Conservation (phyloP, 2,888 invertebrate genomes). For the Scaptomyza tumidula region DNA sequence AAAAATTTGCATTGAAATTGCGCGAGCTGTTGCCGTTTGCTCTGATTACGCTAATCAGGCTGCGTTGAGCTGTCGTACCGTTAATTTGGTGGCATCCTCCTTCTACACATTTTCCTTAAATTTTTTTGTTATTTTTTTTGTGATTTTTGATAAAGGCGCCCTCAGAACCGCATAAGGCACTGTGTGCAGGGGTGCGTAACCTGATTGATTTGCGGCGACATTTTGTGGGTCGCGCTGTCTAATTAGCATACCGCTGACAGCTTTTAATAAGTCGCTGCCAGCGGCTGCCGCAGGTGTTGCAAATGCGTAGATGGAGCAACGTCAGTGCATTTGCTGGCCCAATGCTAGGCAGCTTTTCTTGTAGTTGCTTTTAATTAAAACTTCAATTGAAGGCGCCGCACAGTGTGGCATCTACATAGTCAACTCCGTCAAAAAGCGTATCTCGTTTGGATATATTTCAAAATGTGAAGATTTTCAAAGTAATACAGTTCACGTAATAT, state of each 20-base stretch:
- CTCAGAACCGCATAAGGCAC: not conserved
- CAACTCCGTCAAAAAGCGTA: not conserved
- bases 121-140: slow-evolving; percentile 1
- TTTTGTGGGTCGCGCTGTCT: slow-evolving; percentile 43
- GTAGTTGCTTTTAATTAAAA: slow-evolving; percentile 81
- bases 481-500: too few relatives aligned
- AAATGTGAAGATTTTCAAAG: too few relatives aligned
- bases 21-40: slow-evolving; percentile 38
- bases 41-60: slow-evolving; percentile 68
- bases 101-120: not conserved
- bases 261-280: slow-evolving; percentile 62
- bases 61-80: slow-evolving; percentile 25
- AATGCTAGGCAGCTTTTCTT: slow-evolving; percentile 21
- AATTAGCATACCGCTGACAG: slow-evolving; percentile 71
- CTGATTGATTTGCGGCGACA: slow-evolving; percentile 71
- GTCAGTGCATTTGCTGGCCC: slow-evolving; percentile 30
- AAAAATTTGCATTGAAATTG: slow-evolving; percentile 72
- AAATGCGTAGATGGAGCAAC: slow-evolving; percentile 45
- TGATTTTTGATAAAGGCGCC: not conserved
- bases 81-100: slow-evolving; percentile 48
- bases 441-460: not conserved
- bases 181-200: slow-evolving; percentile 1
- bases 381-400: slow-evolving; percentile 64
- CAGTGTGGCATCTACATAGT: not conserved
- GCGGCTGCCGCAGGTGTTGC: slow-evolving; percentile 50